phyloP scores from a whole-genome alignment of 2,797 vertebrate species.

The Mormyrus proboscirostris region DNA sequence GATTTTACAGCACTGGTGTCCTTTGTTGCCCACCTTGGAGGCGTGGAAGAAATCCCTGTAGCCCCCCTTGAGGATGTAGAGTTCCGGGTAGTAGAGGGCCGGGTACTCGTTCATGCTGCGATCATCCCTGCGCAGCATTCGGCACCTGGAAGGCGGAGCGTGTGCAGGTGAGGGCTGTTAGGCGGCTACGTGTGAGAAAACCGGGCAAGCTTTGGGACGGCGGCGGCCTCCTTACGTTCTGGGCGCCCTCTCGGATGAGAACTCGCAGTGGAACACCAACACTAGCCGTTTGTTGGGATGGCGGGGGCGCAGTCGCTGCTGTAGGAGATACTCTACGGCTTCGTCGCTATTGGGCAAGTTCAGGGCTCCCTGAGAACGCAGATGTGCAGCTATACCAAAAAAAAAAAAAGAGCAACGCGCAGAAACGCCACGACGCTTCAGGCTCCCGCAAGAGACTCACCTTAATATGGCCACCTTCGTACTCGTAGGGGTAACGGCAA shows the following conservation, averaged over 20 bases:
- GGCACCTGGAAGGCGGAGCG: conserved; percentile 44
- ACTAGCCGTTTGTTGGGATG: conserved; percentile 45
- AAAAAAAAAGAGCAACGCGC: neutral
- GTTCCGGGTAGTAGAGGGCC: conserved; percentile 54
- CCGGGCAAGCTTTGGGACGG: neutral
- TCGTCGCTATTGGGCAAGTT: conserved; percentile 54
- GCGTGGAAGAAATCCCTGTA: conserved; percentile 58
- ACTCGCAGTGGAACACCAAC: conserved; percentile 63
- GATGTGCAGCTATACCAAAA: neutral
- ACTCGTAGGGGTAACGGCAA: conserved; percentile 27
- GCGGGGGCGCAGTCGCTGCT: conserved; percentile 40
- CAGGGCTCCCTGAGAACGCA: conserved; percentile 49
- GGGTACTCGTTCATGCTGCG: conserved; percentile 55
- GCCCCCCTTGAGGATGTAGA: conserved; percentile 59
- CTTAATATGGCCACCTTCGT: conserved; percentile 28
- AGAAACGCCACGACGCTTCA: neutral
- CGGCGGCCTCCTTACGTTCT: conserved; percentile 45
- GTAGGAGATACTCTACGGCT: conserved; percentile 46
- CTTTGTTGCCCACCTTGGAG: conserved; percentile 43
- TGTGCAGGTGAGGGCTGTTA: neutral
- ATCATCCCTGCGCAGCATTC: conserved; percentile 53
- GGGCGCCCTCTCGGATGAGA: conserved; percentile 60
- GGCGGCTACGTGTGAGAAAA: too few relatives aligned
- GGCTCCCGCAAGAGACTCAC: neutral
- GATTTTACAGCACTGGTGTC: neutral